Evolutionary conservation across 2,888 invertebrate genomes (phyloP).

Genomic region (Erebia ligea): DNA sequence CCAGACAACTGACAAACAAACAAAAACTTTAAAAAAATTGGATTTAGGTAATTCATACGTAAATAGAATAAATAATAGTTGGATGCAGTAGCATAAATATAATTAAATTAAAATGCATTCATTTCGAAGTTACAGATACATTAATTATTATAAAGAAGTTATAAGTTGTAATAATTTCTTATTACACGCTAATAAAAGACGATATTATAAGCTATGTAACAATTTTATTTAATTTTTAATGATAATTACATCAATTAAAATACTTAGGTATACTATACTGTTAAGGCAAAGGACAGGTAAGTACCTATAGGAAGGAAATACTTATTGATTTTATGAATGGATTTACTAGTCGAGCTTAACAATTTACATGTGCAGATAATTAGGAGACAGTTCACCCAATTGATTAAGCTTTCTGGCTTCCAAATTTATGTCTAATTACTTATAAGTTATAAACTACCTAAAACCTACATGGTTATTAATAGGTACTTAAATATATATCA

Average conservation of each 20-base stretch:
- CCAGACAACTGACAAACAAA: too few relatives aligned
- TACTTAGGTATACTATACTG: not conserved
- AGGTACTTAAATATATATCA: too few relatives aligned
- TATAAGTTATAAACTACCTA: too few relatives aligned
- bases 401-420: too few relatives aligned
- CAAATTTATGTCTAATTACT: too few relatives aligned
- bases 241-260: not conserved
- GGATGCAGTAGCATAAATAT: too few relatives aligned
- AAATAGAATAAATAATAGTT: too few relatives aligned
- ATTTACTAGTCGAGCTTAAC: not conserved
- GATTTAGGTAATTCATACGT: too few relatives aligned
- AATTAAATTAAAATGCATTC: not conserved
- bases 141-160: not conserved
- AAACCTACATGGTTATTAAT: too few relatives aligned
- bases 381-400: too few relatives aligned
- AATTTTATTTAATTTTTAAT: not conserved
- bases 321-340: constrained; percentile 2
- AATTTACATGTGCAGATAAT: too few relatives aligned
- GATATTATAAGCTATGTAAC: not conserved
- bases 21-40: too few relatives aligned
- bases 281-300: not conserved
- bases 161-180: not conserved
- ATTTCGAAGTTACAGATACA: not conserved
- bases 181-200: constrained; percentile 1
- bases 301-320: not conserved